These are phyloP conservation scores for Delphinus delphis DNA, from an alignment of 2,113 vertebrate species.

Conservation along the genomic window DNA sequence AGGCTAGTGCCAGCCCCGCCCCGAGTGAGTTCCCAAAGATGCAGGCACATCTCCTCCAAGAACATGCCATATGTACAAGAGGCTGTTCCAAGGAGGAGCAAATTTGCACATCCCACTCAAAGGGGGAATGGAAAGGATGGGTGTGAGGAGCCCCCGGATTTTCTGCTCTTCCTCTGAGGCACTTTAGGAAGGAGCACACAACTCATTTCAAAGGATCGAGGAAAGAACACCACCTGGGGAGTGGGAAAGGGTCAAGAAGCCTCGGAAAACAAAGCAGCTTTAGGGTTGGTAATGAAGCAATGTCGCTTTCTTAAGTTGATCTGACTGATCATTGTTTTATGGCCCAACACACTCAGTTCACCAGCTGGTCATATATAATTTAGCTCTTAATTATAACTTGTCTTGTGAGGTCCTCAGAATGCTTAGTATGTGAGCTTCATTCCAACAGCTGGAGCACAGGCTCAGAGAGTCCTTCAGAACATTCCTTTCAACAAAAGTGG, in stretches of 20 bases:
- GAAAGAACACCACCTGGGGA: neutral
- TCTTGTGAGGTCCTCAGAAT: neutral
- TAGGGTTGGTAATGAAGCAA: neutral
- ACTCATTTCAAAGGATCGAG: slow-evolving; percentile 11
- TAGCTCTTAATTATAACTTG: neutral
- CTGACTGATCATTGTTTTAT: neutral
- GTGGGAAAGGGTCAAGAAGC: neutral
- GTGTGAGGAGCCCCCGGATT: slow-evolving; percentile 38
- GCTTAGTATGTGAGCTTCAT: neutral
- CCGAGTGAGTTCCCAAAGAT: neutral
- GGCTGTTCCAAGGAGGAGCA: slow-evolving; percentile 61
- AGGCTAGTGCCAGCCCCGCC: neutral
- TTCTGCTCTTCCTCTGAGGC: slow-evolving; percentile 37
- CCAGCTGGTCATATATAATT: neutral
- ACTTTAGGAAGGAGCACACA: neutral
- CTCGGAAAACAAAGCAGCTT: neutral
- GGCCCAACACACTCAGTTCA: neutral
- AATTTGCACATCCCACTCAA: slow-evolving; percentile 69
- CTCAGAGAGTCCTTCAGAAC: neutral
- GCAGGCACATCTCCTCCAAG: slow-evolving; percentile 30
- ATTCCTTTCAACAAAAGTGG: neutral
- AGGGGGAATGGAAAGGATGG: neutral
- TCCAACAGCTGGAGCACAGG: neutral
- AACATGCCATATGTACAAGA: neutral
- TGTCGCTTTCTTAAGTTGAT: neutral